A percentile compares a stretch with the other conserved stretches of the same genome.
phyloP scores from a whole-genome alignment of 2,888 invertebrate species.

The Muscina levida region DNA sequence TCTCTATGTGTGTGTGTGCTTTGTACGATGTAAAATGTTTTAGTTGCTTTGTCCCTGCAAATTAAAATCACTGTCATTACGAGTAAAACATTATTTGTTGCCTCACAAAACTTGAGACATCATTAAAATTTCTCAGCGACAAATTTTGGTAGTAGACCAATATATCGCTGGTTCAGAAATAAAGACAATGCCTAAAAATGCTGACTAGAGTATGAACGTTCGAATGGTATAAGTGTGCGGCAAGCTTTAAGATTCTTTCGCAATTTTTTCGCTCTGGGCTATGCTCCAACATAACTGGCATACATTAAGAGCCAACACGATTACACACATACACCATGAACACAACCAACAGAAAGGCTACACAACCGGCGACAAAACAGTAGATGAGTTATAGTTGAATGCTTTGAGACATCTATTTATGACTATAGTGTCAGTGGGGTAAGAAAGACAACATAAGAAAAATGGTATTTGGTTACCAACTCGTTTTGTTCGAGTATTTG shows the following conservation, averaged over 20 bases:
- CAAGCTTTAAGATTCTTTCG: too few relatives aligned
- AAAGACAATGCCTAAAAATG: background rate
- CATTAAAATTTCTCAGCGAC: constrained; percentile 40
- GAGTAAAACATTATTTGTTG: constrained; percentile 19
- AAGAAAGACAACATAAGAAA: too few relatives aligned
- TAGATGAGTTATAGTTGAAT: too few relatives aligned
- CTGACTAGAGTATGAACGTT: background rate
- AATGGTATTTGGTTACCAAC: too few relatives aligned
- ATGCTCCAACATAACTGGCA: background rate
- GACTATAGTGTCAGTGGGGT: too few relatives aligned
- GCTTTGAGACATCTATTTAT: too few relatives aligned
- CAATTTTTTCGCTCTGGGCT: background rate
- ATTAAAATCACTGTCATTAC: constrained; percentile 51
- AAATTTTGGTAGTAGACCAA: background rate
- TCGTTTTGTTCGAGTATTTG: too few relatives aligned
- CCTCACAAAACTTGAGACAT: constrained; percentile 45
- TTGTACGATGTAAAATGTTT: background rate
- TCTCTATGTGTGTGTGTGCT: background rate
- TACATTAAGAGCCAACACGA: too few relatives aligned
- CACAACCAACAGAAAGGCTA: too few relatives aligned
- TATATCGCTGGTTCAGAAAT: background rate
- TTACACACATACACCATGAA: too few relatives aligned
- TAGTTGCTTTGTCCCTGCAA: constrained; percentile 31
- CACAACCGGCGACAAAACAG: too few relatives aligned
- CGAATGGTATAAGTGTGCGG: too few relatives aligned